Base-by-base conservation (phyloP, 2,888 invertebrate genomes). In the Epinotia demarniana region DNA sequence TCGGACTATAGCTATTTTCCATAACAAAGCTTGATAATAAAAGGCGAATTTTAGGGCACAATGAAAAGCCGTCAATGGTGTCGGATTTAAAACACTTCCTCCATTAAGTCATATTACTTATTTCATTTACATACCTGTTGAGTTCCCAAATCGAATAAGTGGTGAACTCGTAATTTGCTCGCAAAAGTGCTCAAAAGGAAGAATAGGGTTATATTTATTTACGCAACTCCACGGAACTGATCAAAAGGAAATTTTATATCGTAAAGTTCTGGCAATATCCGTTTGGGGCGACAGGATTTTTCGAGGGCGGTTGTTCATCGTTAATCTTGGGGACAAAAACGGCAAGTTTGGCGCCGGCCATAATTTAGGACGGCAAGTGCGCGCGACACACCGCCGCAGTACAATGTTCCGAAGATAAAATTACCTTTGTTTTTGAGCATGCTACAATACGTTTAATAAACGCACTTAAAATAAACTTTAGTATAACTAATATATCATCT, bases 241-340 rank as follows among this genome's bases (percentile, higher is more conserved):
- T 87, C 89, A 89, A 89, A 87, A 88, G 89, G 86, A 89, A 89
- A 91, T 91, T 89, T 79, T 92, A 90, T 89, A 89, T 87, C 86
- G 88, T 82, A 89, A 91, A 90, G 82, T 90, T 91, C 85, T 85
- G 87, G 89, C 87, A 90, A 91, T 91, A 91, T 90, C 90, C 89
- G 90, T 90, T 90, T 89, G 87, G 88, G 91, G 91, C 91, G 91
- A 91, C 91, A 89, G 89, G 86, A 90, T 92, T 92, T 92, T 92
- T 90, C 88, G 89, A 89, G 89, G 86, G 90, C 86, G 89, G 90
- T 90, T 90, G 90, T 91, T 92, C 91, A 90, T 93, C 91, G 92
- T 92, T 93, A 92, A 93, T 92, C 92, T 92, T 92, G 87, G 89
- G 91, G 92, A 93, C 91, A 92, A 92, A 92, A 93, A 92, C 90